Conservation (phyloP, 35 echinoderm and acorn worm genomes). For the Chiridota heheva region DNA sequence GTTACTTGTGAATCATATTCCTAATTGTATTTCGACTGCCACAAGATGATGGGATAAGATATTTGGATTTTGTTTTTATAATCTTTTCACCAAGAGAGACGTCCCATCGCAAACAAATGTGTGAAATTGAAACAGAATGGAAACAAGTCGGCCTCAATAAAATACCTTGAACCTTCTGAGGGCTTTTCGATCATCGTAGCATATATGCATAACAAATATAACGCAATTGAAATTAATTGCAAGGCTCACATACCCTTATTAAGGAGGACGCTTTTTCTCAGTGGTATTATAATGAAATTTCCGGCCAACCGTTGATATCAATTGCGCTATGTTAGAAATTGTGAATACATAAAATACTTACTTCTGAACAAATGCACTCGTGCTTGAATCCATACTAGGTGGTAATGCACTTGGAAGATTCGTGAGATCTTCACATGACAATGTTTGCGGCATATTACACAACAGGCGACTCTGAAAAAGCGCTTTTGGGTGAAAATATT, state of each 20-base stretch:
- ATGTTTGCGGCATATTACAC: not conserved
- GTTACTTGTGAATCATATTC: no score
- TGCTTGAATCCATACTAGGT: not conserved
- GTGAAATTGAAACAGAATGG: no score
- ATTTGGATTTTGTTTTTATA: no score
- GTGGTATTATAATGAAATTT: not conserved
- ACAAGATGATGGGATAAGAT: no score
- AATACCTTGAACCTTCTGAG: not conserved
- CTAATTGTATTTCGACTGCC: no score
- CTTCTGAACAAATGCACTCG: not conserved
- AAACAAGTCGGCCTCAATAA: no score
- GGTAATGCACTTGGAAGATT: not conserved
- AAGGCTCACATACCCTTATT: not conserved
- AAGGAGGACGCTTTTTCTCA: not conserved
- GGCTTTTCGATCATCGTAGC: not conserved
- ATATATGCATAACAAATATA: not conserved
- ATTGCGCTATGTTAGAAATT: not conserved
- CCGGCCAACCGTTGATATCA: not conserved
- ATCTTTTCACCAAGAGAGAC: no score
- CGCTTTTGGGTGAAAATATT: not conserved
- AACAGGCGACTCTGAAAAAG: not conserved
- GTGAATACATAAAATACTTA: not conserved
- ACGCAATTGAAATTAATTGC: not conserved
- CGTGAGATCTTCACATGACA: not conserved
- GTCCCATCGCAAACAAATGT: no score